Percentiles rank a stretch among this genome's conserved stretches.
Evolutionary conservation across 2,888 invertebrate genomes (phyloP).

Genomic region (Gortyna flavago): DNA sequence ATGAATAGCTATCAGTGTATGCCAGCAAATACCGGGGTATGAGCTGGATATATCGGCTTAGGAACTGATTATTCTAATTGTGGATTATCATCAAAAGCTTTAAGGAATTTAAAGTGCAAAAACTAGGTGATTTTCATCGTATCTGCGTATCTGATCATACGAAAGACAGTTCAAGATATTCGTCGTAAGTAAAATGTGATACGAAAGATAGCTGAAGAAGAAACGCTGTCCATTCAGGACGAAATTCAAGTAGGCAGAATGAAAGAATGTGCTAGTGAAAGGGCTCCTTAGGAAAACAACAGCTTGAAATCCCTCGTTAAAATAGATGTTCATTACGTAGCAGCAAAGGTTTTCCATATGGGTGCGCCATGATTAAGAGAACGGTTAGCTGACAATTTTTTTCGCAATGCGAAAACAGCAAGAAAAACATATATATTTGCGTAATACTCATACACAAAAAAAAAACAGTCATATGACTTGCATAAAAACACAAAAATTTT

Average conservation of each 20-base stretch:
- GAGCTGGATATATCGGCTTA: constrained; percentile 12
- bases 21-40: constrained; percentile 55
- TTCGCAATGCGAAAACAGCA: not conserved
- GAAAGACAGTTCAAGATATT: too few relatives aligned
- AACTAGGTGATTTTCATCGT: not conserved
- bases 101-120: not conserved
- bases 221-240: not conserved
- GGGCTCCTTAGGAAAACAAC: too few relatives aligned
- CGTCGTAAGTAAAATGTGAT: too few relatives aligned
- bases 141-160: too few relatives aligned
- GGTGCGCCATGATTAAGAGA: not conserved
- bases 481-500: not conserved
- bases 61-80: not conserved
- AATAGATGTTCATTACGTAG: not conserved
- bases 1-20: constrained; percentile 50
- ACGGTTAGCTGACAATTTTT: not conserved
- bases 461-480: not conserved
- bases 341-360: not conserved
- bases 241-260: not conserved
- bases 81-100: not conserved
- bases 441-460: not conserved
- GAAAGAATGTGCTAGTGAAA: too few relatives aligned
- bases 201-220: not conserved
- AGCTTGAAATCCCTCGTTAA: too few relatives aligned
- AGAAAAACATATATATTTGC: not conserved